Evolutionary conservation across 2,113 vertebrate genomes (phyloP).

Genomic region (Lepus europaeus): DNA sequence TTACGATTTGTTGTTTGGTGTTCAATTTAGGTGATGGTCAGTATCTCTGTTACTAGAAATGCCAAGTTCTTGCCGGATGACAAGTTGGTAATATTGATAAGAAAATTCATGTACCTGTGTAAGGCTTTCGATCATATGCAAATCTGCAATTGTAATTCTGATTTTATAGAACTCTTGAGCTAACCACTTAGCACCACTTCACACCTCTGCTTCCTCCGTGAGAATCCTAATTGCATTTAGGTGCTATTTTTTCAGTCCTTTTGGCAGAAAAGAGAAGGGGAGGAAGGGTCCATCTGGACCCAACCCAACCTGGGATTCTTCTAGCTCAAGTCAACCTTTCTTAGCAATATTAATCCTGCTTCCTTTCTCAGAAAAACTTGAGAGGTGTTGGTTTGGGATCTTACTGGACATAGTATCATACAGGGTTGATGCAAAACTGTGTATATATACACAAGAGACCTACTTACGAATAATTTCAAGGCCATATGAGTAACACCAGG

Average conservation of each 20-base stretch:
- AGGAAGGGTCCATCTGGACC: neutral
- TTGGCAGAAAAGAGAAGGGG: neutral
- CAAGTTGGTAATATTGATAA: neutral
- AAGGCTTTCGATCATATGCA: neutral
- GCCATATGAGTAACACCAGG: neutral
- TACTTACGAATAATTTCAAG: slow-evolving; percentile 21
- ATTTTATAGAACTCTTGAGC: neutral
- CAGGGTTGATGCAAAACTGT: neutral
- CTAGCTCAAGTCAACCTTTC: neutral
- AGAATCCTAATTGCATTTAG: neutral
- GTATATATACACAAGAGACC: neutral
- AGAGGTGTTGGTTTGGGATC: slow-evolving; percentile 8
- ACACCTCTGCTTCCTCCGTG: neutral
- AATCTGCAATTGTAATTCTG: slow-evolving; percentile 18
- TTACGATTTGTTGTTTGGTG: neutral
- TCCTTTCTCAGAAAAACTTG: neutral
- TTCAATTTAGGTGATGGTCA: neutral
- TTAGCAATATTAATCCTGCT: neutral
- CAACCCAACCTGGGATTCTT: neutral
- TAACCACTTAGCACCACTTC: neutral
- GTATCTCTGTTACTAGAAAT: neutral
- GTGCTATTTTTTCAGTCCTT: neutral
- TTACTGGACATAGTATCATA: neutral
- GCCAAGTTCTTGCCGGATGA: neutral
- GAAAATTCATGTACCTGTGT: neutral